Evolutionary conservation across 1,140 invertebrate genomes (phyloP), one percentile per base, ranked within the genome.

Genomic region (Pomphorhynchus laevis): DNA sequence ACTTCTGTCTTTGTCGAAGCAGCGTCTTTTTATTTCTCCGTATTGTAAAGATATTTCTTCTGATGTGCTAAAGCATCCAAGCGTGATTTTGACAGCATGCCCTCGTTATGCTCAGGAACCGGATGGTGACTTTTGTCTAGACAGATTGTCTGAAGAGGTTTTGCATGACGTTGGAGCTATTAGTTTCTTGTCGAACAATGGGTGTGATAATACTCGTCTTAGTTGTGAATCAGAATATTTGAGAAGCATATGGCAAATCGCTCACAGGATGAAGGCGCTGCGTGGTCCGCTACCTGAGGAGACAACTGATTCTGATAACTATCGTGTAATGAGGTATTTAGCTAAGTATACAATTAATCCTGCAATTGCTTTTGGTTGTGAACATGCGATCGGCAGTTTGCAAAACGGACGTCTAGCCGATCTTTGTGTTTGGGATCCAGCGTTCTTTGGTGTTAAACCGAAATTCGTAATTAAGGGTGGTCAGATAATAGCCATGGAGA

Each of bases 281-380:
- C 46, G 50, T 24, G 53, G 52, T 18, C 34, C 34, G 20, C 46
- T 57, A 3, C 18, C 39, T 2, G 50, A 50, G 29, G 55, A 57
- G 32, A n/a, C 23, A 14, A 23, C 20, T 38, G 27, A 12, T 18
- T 56, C 51, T 39, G 56, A 58, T 44, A 58, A 58, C 40, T 16
- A 51, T n/a, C 47, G 56, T 38, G 54, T 52, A 1, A 49, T 46
- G 23, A 43, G 55, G 17, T 58, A 55, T 40, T 35, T 57, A 5
- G 54, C 55, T 20, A 59, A 57, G 43, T 59, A 58, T 43, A 59
- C 57, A 3, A 50, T 58, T 27, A 57, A 58, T 47, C 53, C 56
- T 5, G 54, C 56, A 11, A 48, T 56, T 1, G 49, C 53, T 14
- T 49, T 53, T 40, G 57, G 57, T 8, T 47, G 55, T 34, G 41